Evolutionary conservation across 1,140 invertebrate species (phyloP).

Genomic region (Drosophila novamexicana): DNA sequence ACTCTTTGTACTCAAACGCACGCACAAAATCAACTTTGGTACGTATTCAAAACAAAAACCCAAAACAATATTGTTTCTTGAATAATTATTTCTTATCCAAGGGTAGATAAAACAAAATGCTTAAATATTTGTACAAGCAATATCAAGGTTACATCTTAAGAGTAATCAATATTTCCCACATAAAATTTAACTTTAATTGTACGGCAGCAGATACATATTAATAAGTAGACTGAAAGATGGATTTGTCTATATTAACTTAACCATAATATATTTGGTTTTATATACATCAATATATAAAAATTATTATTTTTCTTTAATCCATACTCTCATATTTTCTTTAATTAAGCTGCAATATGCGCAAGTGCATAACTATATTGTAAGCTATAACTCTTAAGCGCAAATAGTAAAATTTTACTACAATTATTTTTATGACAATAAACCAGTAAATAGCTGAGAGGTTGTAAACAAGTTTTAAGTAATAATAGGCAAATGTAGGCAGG

Average conservation of each 20-base stretch:
- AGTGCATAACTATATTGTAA: neutral
- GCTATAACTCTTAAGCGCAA: neutral
- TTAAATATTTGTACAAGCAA: slow-evolving; percentile 11
- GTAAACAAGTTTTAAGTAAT: neutral
- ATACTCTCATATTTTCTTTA: neutral
- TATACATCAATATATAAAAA: no score
- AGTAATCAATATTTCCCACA: neutral
- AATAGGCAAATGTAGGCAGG: neutral
- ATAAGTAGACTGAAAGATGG: neutral
- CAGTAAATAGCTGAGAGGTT: neutral
- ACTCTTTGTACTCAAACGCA: no score
- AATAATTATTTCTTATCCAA: neutral
- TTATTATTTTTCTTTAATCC: no score
- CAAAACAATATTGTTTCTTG: neutral
- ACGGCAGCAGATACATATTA: neutral
- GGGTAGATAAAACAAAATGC: slow-evolving; percentile 1
- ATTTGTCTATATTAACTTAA: no score
- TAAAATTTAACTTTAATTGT: neutral
- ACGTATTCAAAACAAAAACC: neutral
- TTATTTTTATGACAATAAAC: neutral
- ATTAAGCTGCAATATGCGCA: neutral
- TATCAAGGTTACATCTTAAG: neutral
- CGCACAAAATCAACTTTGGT: no score
- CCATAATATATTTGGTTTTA: no score
- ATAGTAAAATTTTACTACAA: neutral